These are phyloP conservation scores for Cherax quadricarinatus DNA, from an alignment of 1,140 invertebrate species.

Conservation along the genomic window DNA sequence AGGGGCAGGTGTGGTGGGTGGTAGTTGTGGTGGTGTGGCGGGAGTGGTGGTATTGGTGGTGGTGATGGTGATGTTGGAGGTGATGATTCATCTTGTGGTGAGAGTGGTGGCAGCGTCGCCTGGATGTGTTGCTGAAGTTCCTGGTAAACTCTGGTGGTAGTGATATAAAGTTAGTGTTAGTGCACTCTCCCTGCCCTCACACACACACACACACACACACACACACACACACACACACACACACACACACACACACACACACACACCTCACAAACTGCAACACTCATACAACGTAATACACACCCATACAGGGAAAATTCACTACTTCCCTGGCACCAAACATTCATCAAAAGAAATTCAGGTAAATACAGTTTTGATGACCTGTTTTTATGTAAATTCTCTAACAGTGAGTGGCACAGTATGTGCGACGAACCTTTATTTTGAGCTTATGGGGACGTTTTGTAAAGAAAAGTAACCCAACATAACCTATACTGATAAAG, in stretches of 20 bases:
- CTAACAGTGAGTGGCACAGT: too few species aligned
- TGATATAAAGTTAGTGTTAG: constrained; percentile 59
- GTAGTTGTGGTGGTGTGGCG: constrained; percentile 35
- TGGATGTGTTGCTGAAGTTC: constrained; percentile 67
- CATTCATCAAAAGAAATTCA: too few species aligned
- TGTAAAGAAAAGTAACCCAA: too few species aligned
- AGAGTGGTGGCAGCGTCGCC: constrained; percentile 48
- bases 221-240: not conserved
- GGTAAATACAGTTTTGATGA: too few species aligned
- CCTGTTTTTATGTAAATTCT: too few species aligned
- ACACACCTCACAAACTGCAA: not conserved
- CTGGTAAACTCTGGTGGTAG: constrained; percentile 67
- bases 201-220: not conserved
- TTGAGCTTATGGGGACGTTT: too few species aligned
- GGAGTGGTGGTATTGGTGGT: constrained; percentile 28
- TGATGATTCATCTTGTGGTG: constrained; percentile 54
- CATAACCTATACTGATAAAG: too few species aligned
- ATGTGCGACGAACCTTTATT: too few species aligned
- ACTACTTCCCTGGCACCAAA: too few species aligned
- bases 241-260: not conserved
- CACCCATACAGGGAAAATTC: not conserved
- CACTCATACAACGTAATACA: not conserved
- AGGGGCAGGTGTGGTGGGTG: constrained; percentile 5
- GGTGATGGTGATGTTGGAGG: constrained; percentile 52
- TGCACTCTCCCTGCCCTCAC: not conserved